A percentile compares a stretch with the other conserved stretches of the same genome.
Evolutionary conservation across 2,113 vertebrate species (phyloP).

Genomic region (Leucopsar rothschildi): DNA sequence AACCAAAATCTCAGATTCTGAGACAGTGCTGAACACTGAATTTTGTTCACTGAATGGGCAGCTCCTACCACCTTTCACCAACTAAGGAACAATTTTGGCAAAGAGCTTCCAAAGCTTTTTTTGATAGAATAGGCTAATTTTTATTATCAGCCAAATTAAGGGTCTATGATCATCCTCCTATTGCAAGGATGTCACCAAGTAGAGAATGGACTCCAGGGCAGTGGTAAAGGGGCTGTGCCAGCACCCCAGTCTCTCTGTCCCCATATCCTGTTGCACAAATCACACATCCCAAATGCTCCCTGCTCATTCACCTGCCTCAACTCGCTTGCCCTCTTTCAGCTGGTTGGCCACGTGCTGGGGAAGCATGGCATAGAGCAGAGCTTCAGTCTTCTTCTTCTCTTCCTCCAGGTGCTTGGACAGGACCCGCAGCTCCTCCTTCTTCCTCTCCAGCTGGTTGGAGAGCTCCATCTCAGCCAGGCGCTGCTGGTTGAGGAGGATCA

Average conservation of each 20-base stretch:
- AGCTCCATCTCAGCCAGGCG: conserved; percentile 81
- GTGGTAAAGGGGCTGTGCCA: neutral
- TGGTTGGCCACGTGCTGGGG: conserved; percentile 80
- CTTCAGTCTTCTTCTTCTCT: conserved; percentile 78
- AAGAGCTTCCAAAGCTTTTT: neutral
- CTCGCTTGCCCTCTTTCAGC: conserved; percentile 78
- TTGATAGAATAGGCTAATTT: neutral
- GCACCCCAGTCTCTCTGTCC: neutral
- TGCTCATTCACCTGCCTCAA: conserved; percentile 77
- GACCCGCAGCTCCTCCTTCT: conserved; percentile 77
- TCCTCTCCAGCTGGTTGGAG: conserved; percentile 82
- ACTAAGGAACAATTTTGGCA: neutral
- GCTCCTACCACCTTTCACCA: neutral
- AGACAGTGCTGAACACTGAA: neutral
- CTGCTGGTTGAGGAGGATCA: conserved; percentile 85
- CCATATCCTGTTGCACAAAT: neutral
- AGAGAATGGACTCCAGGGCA: too few relatives aligned
- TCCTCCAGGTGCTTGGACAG: conserved; percentile 78
- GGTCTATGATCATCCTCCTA: neutral
- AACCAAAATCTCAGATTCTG: neutral
- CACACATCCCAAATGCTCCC: neutral
- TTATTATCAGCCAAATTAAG: neutral
- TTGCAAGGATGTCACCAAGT: neutral
- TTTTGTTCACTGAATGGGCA: neutral
- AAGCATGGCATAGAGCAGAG: conserved; percentile 79